These are phyloP conservation scores for Orchesella cincta DNA, from an alignment of 1,140 invertebrate species.

Conservation along the genomic window DNA sequence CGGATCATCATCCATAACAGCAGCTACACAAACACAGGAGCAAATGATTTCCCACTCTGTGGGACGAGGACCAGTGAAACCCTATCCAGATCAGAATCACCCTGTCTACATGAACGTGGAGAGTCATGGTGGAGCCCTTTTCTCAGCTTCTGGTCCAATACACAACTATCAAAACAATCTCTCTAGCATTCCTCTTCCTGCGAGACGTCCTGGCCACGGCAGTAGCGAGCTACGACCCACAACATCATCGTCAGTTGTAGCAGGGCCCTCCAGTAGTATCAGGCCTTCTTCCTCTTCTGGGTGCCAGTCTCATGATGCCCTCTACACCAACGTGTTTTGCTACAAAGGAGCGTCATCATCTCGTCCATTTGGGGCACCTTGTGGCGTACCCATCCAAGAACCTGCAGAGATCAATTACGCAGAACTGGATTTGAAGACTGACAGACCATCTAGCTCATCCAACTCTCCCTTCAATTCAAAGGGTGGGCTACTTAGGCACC, in stretches of 20 bases:
- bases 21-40: background rate
- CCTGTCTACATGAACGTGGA: slow-evolving; percentile 50
- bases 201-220: background rate
- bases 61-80: too few relatives aligned
- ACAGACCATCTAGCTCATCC: slow-evolving; percentile 48
- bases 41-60: background rate
- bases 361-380: slow-evolving; percentile 52
- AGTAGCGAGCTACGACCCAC: background rate
- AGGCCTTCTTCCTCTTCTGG: background rate
- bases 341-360: slow-evolving; percentile 1
- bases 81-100: slow-evolving; percentile 36
- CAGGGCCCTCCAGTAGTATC: background rate
- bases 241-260: background rate
- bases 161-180: background rate
- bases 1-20: background rate
- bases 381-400: slow-evolving; percentile 56
- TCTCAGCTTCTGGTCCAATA: background rate
- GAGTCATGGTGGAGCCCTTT: background rate
- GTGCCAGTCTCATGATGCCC: background rate
- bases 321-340: slow-evolving; percentile 34
- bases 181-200: background rate
- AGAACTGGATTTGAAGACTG: slow-evolving; percentile 58
- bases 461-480: too few relatives aligned
- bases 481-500: background rate
- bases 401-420: slow-evolving; percentile 59